Evolutionary conservation across 1,140 invertebrate genomes (phyloP), one percentile per base, ranked within the genome.

Genomic region (Neuroterus valhalla): DNA sequence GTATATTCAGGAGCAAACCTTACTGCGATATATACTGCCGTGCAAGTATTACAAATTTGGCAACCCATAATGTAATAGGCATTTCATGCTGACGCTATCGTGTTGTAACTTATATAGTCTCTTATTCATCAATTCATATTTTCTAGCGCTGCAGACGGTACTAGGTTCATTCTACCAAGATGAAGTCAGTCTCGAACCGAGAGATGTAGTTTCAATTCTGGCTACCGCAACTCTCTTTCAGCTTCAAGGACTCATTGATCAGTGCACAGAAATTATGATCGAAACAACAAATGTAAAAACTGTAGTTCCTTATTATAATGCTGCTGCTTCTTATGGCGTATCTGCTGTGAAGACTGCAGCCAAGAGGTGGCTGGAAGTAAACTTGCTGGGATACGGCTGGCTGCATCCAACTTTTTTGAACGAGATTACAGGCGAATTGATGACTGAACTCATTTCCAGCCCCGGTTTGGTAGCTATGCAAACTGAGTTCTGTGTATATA

Each of bases 121-220:
- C 6, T 38, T 38, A 38, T 5, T 38, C 31, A 38, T 38, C 10
- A 38, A 38, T 38, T 38, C 10, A 76, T 84, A 78, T 85, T 90
- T 81, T 76, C 77, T n/a, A 94, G 95, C 94, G 52, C 85, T 96
- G 62, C 91, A 93, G 72, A 92, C 93, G 26, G 94, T 95, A 10
- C 92, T 96, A 78, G 95, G 95, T 23, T 96, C 95, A 0, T 91
- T 96, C 78, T 96, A 96, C 83, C 93, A 93, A 81, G 94, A 96
- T 83, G 95, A 96, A 90, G 91, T 96, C 1, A 91, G 91, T 55
- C 89, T 96, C 21, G 93, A 95, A 80, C 93, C 94, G 17, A 91
- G 92, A 62, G 91, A 93, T 82, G 93, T 95, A 8, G 92, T 96
- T 76, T 91, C 93, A 8, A 92, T 96, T 23, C 83, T 96, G 52